Base-by-base conservation (phyloP, 1,140 invertebrate species). In the Zaprionus africanus region DNA sequence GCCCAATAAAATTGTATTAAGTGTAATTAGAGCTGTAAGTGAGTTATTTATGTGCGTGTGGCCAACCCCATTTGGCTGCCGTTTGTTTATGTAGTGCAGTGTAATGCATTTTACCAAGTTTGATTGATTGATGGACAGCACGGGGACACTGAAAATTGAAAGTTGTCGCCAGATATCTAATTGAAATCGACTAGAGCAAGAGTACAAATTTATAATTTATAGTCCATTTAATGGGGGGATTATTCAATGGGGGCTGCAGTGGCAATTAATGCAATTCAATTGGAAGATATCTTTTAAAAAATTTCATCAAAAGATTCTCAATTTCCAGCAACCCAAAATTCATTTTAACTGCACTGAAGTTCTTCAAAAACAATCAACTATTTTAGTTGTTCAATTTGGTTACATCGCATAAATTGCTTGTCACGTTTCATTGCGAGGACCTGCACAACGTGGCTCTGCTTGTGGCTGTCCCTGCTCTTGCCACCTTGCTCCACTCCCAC, bases 1-100 rank as follows among this genome's bases (percentile, higher is more conserved):
- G 26, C 43, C 49, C 79, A 90, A 88, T 88, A 88, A 88, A 88
- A 88, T 72, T 75, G 85, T 82, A 85, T 90, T 79, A 72, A 79
- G 65, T 85, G 76, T 82, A 88, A 90, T 88, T 88, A 85, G 85
- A 49, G 70, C 66, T 58, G 82, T 71, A 90, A 88, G 81, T 78
- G 85, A 88, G 86, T 88, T 88, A 85, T 88, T 88, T 88, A 88
- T 88, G 78, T 79, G 79, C 66, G 57, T 34, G 24, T 60, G 57
- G n/a, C 51, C 31, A 41, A 58, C 56, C 61, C 51, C 78, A 56
- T 59, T 63, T n/a, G 38, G 15, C 19, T 34, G 19, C 36, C 28
- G 61, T 67, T 67, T 60, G 68, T 81, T 81, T 84, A 74, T 81
- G 65, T 57, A 67, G 59, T 81, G 63, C 74, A 72, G 38, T 74